phyloP scores from a whole-genome alignment of 2,797 vertebrate genomes.

The Chromobotia macracanthus region DNA sequence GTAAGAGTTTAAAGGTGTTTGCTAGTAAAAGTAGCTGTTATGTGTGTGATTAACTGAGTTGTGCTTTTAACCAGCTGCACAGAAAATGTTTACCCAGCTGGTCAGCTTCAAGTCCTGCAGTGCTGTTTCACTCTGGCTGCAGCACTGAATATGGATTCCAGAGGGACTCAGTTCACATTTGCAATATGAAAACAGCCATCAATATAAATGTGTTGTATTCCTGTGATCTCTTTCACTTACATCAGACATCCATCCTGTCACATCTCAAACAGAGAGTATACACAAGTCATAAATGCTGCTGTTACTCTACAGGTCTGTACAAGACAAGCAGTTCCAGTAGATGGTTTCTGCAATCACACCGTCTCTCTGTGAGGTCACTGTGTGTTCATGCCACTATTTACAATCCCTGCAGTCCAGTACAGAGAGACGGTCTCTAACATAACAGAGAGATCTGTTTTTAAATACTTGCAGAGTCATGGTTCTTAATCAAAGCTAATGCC shows the following conservation, averaged over 20 bases:
- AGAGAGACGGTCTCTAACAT: neutral
- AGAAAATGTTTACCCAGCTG: neutral
- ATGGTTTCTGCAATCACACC: neutral
- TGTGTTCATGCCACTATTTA: neutral
- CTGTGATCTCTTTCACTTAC: neutral
- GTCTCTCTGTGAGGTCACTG: neutral
- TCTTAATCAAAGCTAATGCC: slow-evolving; percentile 30
- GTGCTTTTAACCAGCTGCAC: neutral
- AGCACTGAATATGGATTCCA: neutral
- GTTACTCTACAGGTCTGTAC: neutral
- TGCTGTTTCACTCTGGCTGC: neutral
- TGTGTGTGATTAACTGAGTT: neutral
- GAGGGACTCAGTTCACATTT: neutral
- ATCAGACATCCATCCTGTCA: neutral
- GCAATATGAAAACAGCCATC: neutral
- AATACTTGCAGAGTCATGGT: neutral
- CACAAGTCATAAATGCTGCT: neutral
- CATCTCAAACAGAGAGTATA: neutral
- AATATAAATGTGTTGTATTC: neutral
- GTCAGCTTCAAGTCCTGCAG: neutral
- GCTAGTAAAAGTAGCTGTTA: neutral
- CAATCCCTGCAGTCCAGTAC: neutral
- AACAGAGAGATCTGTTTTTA: neutral
- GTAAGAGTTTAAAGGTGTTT: slow-evolving; percentile 21
- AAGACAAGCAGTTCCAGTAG: neutral